phyloP scores from a whole-genome alignment of 2,797 vertebrate genomes.

The Dipus sagitta region DNA sequence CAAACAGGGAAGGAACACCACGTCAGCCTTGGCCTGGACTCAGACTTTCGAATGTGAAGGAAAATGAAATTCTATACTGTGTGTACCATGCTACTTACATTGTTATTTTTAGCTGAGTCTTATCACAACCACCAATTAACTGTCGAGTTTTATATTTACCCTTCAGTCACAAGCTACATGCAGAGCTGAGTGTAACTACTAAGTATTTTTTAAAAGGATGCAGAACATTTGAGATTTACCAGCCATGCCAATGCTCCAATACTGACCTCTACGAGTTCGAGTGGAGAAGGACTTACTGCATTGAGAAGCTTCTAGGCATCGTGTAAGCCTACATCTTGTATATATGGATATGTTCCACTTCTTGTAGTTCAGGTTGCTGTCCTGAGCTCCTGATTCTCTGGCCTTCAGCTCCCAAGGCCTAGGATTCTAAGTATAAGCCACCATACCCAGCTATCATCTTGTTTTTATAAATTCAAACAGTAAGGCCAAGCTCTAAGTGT shows the following conservation, averaged over 20 bases:
- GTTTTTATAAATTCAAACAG: neutral
- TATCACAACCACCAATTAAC: neutral
- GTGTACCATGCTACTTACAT: neutral
- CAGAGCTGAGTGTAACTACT: neutral
- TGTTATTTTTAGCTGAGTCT: neutral
- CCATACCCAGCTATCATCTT: neutral
- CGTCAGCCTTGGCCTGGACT: fast-evolving
- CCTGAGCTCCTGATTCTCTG: neutral
- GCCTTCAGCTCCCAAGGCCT: neutral
- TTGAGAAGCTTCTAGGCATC: neutral
- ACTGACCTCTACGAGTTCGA: neutral
- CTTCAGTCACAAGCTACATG: neutral
- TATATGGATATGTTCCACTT: neutral
- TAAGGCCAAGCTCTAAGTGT: neutral
- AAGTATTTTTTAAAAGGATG: neutral
- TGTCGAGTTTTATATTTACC: neutral
- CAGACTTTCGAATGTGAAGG: neutral
- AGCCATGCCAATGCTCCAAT: neutral
- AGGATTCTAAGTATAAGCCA: neutral
- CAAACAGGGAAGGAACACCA: neutral
- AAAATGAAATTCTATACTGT: neutral
- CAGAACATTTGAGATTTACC: neutral
- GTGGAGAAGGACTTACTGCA: neutral
- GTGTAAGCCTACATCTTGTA: neutral
- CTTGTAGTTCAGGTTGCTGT: neutral